Base-by-base conservation (phyloP, 2,888 invertebrate species). In the Phragmatobia fuliginosa region DNA sequence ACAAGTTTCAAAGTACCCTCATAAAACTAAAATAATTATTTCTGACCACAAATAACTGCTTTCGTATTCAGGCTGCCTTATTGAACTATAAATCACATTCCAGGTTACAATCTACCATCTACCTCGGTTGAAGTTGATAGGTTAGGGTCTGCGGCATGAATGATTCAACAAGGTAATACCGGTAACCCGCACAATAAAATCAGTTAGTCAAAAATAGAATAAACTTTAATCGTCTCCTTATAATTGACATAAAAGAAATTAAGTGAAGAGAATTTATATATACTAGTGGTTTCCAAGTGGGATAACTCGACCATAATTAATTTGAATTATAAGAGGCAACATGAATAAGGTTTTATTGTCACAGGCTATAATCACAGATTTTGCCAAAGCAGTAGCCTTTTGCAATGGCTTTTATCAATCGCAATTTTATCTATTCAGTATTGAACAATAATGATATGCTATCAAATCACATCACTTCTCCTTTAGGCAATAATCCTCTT, bases 101-200 rank as follows among this genome's bases (percentile, higher is more conserved):
- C 62, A 52, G 52, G 61, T 67, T 61, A 67, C 61, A 11, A 62
- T 52, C 36, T 18, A 36, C 11, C 52, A 49, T 60, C 67, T 49
- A 14, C 31, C 36, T 45, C 3, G 38, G 28, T 25, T 33, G 52
- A 64, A 32, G 67, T 56, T 49, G 45, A 67, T 52, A 62, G 31
- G 52, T 36, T 61, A 31, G 52, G 28, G 62, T 56, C 31, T 62
- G 18, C 38, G 38, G 60, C 63, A 78, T 76, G 80, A 74, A 81
- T 81, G 75, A 81, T 76, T 75, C 76, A 79, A n/a, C 49, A 45
- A 68, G 56, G 67, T 76, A 75, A 75, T 71, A 76, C 76, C 70
- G 38, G 41, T 60, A 61, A 65, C 67, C 45, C 63, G 38, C 36
- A 31, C 58, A 32, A 62, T 67, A 25, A n/a, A 31, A 41, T 2